Conservation (phyloP, 2,797 vertebrate species). For the Premnoplex brunnescens region DNA sequence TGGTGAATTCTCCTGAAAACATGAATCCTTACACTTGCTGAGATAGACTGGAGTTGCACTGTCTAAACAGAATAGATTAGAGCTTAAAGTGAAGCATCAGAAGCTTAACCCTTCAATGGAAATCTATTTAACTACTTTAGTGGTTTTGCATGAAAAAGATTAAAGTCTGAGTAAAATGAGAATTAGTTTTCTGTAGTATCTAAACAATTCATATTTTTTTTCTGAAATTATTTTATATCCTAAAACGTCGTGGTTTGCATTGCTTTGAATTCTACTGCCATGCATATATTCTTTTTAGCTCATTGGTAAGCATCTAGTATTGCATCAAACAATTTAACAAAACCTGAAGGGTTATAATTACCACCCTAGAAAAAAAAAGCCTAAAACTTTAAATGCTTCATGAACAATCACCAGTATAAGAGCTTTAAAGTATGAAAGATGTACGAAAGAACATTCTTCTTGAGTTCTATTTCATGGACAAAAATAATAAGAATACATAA, state of each 20-base stretch:
- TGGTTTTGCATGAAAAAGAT: neutral
- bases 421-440: neutral
- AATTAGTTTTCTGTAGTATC: neutral
- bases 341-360: neutral
- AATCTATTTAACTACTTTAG: neutral
- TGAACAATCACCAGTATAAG: neutral
- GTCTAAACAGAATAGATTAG: neutral
- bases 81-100: neutral
- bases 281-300: neutral
- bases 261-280: neutral
- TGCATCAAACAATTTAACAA: neutral
- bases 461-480: neutral
- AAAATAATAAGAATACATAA: neutral
- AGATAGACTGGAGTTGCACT: neutral
- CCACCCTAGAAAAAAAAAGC: accelerated
- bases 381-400: neutral
- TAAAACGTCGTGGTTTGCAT: neutral
- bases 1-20: neutral
- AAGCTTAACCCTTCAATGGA: neutral
- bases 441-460: neutral
- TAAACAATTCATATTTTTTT: neutral
- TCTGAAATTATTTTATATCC: neutral
- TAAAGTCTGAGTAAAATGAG: neutral
- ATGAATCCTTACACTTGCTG: neutral
- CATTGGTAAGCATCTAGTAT: neutral